Conservation (phyloP, 1,140 invertebrate species). For the Mesaphorura yosii region DNA sequence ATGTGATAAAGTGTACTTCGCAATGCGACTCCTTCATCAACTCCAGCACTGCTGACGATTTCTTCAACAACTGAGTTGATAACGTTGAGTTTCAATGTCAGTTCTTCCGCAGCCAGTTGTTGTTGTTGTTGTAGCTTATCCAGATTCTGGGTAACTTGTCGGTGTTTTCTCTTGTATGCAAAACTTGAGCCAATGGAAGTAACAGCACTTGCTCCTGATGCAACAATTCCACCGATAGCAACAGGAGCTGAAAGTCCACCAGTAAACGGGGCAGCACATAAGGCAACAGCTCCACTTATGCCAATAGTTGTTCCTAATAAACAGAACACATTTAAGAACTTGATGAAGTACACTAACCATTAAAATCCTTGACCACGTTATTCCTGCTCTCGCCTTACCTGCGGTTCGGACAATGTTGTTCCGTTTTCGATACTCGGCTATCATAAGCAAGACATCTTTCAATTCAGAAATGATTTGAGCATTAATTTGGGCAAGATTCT, state of each 20-base stretch:
- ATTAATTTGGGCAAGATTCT: too few relatives aligned
- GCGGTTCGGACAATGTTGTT: too few relatives aligned
- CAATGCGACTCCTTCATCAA: not conserved
- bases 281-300: not conserved
- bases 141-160: not conserved
- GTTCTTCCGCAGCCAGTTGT: not conserved
- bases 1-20: not conserved
- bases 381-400: too few relatives aligned
- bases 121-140: not conserved
- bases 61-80: not conserved
- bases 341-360: too few relatives aligned
- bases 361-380: too few relatives aligned
- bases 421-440: too few relatives aligned
- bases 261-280: not conserved
- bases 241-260: not conserved
- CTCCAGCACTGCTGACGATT: not conserved
- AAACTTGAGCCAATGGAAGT: not conserved
- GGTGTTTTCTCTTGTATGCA: not conserved
- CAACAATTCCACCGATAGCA: not conserved
- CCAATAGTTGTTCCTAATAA: constrained; percentile 4
- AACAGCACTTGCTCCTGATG: not conserved
- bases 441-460: too few relatives aligned
- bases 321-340: too few relatives aligned
- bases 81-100: not conserved
- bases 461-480: too few relatives aligned